These are phyloP conservation scores for Notolepis coatsorum DNA, from an alignment of 2,797 vertebrate genomes.

Conservation along the genomic window DNA sequence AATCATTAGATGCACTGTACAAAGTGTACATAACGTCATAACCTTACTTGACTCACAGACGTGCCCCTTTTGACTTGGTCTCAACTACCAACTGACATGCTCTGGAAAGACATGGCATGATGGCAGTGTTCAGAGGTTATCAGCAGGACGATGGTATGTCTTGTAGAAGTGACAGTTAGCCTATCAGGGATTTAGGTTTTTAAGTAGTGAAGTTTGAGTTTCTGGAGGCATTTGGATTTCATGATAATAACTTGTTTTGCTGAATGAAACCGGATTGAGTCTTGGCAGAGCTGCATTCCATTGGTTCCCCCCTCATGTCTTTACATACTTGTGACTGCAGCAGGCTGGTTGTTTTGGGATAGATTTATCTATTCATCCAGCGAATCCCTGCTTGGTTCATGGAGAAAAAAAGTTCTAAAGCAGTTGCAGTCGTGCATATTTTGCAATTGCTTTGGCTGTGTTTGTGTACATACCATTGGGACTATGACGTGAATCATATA, in stretches of 20 bases:
- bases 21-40: too few species aligned
- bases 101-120: not conserved
- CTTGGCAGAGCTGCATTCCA: constrained; percentile 43
- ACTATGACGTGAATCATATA: too few species aligned
- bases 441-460: constrained; percentile 3
- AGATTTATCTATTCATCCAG: not conserved
- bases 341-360: constrained; percentile 25
- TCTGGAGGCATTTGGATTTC: constrained; percentile 8
- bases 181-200: not conserved
- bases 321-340: constrained; percentile 27
- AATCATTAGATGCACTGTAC: too few species aligned
- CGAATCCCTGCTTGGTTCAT: not conserved
- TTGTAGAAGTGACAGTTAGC: not conserved
- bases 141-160: not conserved
- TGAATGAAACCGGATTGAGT: constrained; percentile 13
- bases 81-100: not conserved
- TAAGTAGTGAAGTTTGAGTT: not conserved
- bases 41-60: too few species aligned
- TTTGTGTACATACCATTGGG: not conserved
- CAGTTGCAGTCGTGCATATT: not conserved
- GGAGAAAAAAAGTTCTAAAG: not conserved
- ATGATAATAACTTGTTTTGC: not conserved
- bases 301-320: constrained; percentile 9
- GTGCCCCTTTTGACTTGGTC: too few species aligned
- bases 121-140: too few species aligned